Conservation (phyloP, 2,113 vertebrate genomes). For the Ophthalmolycus amberensis region DNA sequence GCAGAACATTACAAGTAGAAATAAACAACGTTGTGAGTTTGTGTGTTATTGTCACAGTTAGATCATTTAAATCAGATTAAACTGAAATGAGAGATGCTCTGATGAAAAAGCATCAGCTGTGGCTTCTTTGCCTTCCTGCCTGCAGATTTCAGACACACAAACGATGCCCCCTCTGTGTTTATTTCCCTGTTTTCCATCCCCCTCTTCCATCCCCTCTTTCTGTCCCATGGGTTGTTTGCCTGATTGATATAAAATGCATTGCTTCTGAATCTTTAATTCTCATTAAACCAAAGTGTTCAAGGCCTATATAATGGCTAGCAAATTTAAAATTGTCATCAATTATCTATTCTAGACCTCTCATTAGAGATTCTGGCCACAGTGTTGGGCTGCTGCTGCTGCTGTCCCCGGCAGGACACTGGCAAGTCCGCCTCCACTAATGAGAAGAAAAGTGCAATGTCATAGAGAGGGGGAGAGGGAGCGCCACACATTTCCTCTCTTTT, state of each 20-base stretch:
- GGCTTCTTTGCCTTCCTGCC: conserved; percentile 20
- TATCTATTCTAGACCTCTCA: conserved; percentile 70
- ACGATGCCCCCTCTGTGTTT: background rate
- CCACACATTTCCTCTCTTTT: conserved; percentile 24
- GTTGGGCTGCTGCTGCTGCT: conserved; percentile 48
- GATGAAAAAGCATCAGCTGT: conserved; percentile 4
- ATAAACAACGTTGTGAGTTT: background rate
- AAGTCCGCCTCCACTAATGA: conserved; percentile 65
- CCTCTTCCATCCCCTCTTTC: background rate
- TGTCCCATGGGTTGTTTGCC: conserved; percentile 61
- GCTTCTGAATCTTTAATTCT: conserved; percentile 79
- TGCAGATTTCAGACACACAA: conserved; percentile 38
- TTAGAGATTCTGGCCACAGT: conserved; percentile 75
- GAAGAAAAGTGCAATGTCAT: conserved; percentile 80
- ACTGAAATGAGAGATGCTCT: background rate
- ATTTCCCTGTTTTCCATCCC: background rate
- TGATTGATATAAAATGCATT: conserved; percentile 78
- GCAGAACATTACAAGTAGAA: background rate
- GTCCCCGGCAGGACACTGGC: conserved; percentile 57
- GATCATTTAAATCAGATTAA: background rate
- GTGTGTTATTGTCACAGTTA: background rate
- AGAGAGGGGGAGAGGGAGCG: conserved; percentile 36
- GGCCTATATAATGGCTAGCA: conserved; percentile 52
- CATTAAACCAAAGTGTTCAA: conserved; percentile 69
- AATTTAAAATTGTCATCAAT: conserved; percentile 75